Evolutionary conservation across 2,888 invertebrate genomes (phyloP).

Genomic region (Formica aserva): DNA sequence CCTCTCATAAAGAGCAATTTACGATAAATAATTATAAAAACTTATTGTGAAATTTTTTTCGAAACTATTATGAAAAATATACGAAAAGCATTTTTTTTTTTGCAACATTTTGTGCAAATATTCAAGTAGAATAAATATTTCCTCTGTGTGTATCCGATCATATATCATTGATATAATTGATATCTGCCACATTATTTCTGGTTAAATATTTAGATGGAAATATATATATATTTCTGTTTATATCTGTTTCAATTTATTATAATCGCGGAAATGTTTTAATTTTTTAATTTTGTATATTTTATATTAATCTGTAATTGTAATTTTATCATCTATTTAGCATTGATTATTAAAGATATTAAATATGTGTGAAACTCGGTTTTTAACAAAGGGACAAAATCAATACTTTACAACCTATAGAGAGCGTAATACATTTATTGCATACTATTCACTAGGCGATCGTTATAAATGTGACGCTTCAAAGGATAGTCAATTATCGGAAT

Average conservation of each 20-base stretch:
- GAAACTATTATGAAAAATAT: neutral
- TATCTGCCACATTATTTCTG: neutral
- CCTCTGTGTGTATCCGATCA: neutral
- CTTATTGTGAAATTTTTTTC: neutral
- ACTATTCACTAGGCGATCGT: neutral
- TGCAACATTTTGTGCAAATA: neutral
- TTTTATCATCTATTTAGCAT: neutral
- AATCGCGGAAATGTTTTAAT: neutral
- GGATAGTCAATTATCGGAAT: slow-evolving; percentile 28
- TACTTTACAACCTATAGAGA: neutral
- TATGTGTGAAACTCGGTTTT: neutral
- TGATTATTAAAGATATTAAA: slow-evolving; percentile 2
- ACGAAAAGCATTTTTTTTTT: slow-evolving; percentile 7
- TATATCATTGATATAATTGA: neutral
- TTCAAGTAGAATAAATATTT: neutral
- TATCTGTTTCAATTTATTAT: neutral
- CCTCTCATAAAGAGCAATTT: neutral
- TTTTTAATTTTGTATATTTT: slow-evolving; percentile 13
- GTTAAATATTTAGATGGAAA: neutral
- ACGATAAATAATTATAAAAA: neutral
- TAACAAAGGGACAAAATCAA: neutral
- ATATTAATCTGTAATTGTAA: slow-evolving; percentile 7
- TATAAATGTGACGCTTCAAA: neutral
- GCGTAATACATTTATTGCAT: slow-evolving; percentile 16
- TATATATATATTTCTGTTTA: neutral